Conservation (phyloP, 2,797 vertebrate genomes). For the Trachops cirrhosus region DNA sequence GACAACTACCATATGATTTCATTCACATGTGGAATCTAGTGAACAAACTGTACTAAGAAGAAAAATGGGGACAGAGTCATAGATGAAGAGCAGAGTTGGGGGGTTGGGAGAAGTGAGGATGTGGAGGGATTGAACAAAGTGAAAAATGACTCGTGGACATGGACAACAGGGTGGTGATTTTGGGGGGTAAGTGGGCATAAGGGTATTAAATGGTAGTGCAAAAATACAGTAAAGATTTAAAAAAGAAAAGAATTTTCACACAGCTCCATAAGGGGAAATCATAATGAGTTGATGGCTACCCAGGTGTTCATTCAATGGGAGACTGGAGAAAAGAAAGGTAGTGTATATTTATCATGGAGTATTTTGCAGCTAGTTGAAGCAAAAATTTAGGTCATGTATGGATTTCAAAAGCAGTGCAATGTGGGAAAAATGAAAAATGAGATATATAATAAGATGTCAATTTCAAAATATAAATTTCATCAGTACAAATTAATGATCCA, state of each 20-base stretch:
- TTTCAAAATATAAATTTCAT: constrained; percentile 28
- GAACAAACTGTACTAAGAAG: too few species aligned
- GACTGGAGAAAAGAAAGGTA: constrained; percentile 7
- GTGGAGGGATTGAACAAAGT: too few species aligned
- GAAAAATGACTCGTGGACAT: too few species aligned
- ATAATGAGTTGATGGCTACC: not conserved
- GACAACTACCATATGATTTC: too few species aligned
- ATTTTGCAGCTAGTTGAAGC: not conserved
- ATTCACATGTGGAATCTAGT: too few species aligned
- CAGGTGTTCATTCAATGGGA: not conserved
- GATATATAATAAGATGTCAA: not conserved
- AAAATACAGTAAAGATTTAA: too few species aligned
- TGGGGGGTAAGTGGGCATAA: too few species aligned
- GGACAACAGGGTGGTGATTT: too few species aligned
- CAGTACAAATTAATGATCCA: not conserved
- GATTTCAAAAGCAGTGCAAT: not conserved
- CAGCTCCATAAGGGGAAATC: not conserved
- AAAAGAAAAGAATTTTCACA: not conserved
- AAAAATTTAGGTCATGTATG: not conserved
- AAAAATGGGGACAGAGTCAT: too few species aligned
- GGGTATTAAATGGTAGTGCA: too few species aligned
- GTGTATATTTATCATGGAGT: not conserved
- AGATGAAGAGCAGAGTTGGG: too few species aligned
- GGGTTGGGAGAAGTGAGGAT: too few species aligned
- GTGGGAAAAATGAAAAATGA: not conserved